Evolutionary conservation across 53 echinoderm and acorn worm genomes (phyloP).

Genomic region (Holothuria leucospilota): DNA sequence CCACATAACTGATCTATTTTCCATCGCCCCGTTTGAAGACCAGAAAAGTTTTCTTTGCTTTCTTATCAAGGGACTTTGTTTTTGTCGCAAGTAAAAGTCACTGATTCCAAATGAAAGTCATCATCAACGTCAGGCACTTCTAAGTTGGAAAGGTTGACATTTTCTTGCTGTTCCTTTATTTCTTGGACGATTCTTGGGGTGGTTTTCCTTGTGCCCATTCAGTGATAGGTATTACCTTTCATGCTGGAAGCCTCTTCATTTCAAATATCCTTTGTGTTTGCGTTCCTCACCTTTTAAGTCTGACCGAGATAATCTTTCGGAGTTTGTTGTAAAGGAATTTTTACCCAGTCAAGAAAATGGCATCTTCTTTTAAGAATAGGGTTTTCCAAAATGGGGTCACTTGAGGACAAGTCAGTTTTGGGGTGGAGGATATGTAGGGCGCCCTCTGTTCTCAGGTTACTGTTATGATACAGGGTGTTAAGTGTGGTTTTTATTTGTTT

Average conservation of each 20-base stretch:
- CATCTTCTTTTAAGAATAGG: slow-evolving; percentile 8
- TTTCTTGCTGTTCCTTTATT: background rate
- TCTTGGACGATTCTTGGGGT: slow-evolving; percentile 13
- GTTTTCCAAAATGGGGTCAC: slow-evolving; percentile 26
- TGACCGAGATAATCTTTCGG: slow-evolving; percentile 39
- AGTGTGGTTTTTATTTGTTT: no score
- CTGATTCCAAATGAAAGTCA: no score
- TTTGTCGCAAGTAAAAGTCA: no score
- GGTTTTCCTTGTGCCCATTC: slow-evolving; percentile 25
- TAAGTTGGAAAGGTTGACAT: no score
- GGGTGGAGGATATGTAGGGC: no score
- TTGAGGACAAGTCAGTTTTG: slow-evolving; percentile 18
- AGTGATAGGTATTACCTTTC: slow-evolving; percentile 26
- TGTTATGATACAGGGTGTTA: no score
- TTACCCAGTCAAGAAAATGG: background rate
- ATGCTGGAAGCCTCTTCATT: slow-evolving; percentile 23
- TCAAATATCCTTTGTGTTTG: slow-evolving; percentile 28
- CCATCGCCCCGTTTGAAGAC: no score
- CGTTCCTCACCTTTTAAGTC: slow-evolving; percentile 26
- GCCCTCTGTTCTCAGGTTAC: no score
- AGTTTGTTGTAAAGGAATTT: slow-evolving; percentile 30
- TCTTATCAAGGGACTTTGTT: no score
- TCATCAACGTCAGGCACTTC: no score
- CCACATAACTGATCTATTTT: no score
- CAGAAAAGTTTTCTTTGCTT: no score